Evolutionary conservation across 2,797 vertebrate species (phyloP), one percentile per base, ranked within the genome.

Genomic region (Salarias fasciatus): DNA sequence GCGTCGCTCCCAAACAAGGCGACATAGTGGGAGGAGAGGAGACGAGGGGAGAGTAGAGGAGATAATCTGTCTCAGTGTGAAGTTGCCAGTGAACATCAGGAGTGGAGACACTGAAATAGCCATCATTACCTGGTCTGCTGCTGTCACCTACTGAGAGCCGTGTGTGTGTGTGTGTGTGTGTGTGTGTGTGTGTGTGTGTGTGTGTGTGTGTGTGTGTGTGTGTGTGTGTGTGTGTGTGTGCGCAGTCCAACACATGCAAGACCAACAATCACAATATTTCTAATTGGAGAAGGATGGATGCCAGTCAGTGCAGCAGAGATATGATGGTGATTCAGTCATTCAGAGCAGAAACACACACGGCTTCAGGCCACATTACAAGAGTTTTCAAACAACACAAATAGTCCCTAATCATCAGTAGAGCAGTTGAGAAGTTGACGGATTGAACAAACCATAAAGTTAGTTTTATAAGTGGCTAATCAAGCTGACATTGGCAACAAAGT

Each of bases 1-100:
- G 77, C 56, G 40, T 70, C 72, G 66, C 62, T 58, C 78, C 67
- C 69, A 83, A 88, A 88, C 65, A 80, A 68, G 76, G 47, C 68
- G 49, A 44, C 52, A 13, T 49, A 55, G 56, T 40, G 24, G 53
- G 28, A 62, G 41, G 38, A 68, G 30, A 63, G 56, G 45, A 55
- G 60, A 40, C 69, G 41, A 46, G 52, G 18, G 59, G 38, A 28
- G 31, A 48, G 24, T 44, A 9, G 52, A 58, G 48, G 47, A 83
- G 81, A 82, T 89, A 88, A 87, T 91, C 84, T 76, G 70, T 63
- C 86, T 67, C 88, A 79, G 87, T 69, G 81, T 87, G 88, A 89
- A 53, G 48, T 56, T 83, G 83, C 63, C 75, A 56, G 64, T 63
- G 78, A 83, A 59, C 56, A 72, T 68, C 65, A 71, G 66, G 62